Conservation (phyloP, 2,888 invertebrate genomes). For the Drosophila nr. perissopoda region DNA sequence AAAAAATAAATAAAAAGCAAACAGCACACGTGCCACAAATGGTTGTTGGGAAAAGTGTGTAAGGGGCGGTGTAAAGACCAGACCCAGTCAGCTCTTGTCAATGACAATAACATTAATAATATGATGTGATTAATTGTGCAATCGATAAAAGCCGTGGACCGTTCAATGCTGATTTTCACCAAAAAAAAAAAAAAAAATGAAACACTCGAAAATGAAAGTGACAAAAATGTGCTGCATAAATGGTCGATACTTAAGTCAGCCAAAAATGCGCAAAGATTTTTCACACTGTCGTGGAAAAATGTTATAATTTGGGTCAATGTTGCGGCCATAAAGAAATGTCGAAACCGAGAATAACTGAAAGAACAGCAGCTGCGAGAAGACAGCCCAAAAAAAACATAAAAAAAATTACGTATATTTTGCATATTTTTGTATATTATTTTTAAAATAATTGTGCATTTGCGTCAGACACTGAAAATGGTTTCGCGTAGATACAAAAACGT, state of each 20-base stretch:
- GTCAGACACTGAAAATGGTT: constrained; percentile 48
- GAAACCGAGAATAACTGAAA: constrained; percentile 59
- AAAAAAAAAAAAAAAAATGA: constrained; percentile 17
- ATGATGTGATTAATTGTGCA: constrained; percentile 63
- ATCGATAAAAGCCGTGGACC: constrained; percentile 44
- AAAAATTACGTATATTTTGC: constrained; percentile 6
- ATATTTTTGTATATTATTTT: constrained; percentile 44
- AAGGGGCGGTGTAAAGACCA: constrained; percentile 3
- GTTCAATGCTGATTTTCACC: constrained; percentile 43
- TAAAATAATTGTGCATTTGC: constrained; percentile 67
- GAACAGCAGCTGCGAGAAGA: constrained; percentile 50
- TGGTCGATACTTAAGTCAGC: constrained; percentile 9
- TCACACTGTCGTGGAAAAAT: constrained; percentile 37
- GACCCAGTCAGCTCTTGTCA: constrained; percentile 28
- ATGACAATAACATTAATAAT: constrained; percentile 40
- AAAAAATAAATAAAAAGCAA: constrained; percentile 11
- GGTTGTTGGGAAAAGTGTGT: constrained; percentile 6
- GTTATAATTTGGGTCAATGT: constrained; percentile 66
- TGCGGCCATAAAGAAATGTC: constrained; percentile 43
- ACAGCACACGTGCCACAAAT: constrained; percentile 57
- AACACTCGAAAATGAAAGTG: constrained; percentile 61
- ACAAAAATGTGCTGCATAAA: constrained; percentile 27
- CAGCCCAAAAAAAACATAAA: neutral
- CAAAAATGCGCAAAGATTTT: constrained; percentile 39
- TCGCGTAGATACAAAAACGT: constrained; percentile 53